Evolutionary conservation across 2,888 invertebrate species (phyloP).

Genomic region (Xestobium rufovillosum): DNA sequence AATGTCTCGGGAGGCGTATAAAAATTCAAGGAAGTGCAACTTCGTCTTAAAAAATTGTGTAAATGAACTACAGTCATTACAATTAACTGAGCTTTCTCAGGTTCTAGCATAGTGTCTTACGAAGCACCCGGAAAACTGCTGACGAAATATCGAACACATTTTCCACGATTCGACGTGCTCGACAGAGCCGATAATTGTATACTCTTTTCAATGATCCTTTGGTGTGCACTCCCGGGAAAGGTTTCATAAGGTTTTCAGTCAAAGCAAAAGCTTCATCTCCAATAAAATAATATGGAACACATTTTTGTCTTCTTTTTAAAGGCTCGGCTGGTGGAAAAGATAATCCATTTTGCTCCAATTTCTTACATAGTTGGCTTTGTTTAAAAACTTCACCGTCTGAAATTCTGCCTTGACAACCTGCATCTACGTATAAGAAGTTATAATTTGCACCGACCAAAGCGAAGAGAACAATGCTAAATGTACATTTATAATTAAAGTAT

Average conservation of each 20-base stretch:
- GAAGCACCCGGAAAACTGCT: constrained; percentile 21
- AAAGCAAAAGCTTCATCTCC: constrained; percentile 25
- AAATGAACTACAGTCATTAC: too few species aligned
- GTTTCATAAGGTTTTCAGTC: too few species aligned
- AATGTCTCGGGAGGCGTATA: constrained; percentile 23
- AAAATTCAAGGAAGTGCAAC: constrained; percentile 18
- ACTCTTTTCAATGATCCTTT: too few species aligned
- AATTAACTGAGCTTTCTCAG: constrained; percentile 22
- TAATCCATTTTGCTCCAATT: constrained; percentile 13
- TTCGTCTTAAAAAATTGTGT: too few species aligned
- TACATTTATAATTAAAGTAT: constrained; percentile 21
- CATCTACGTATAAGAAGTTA: constrained; percentile 21
- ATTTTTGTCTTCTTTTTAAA: constrained; percentile 14
- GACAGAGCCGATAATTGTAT: too few species aligned
- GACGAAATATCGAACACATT: constrained; percentile 14
- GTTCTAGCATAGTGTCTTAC: constrained; percentile 25
- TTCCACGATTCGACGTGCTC: too few species aligned
- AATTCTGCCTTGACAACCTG: constrained; percentile 24
- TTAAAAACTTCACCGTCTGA: too few species aligned
- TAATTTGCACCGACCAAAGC: too few species aligned
- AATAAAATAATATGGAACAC: constrained; percentile 27
- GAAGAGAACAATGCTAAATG: constrained; percentile 23
- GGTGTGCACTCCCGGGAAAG: too few species aligned
- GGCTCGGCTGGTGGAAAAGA: constrained; percentile 14
- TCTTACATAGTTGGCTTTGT: too few species aligned